These are phyloP conservation scores for Macrobrachium nipponense DNA, from an alignment of 1,140 invertebrate species.

Conservation along the genomic window DNA sequence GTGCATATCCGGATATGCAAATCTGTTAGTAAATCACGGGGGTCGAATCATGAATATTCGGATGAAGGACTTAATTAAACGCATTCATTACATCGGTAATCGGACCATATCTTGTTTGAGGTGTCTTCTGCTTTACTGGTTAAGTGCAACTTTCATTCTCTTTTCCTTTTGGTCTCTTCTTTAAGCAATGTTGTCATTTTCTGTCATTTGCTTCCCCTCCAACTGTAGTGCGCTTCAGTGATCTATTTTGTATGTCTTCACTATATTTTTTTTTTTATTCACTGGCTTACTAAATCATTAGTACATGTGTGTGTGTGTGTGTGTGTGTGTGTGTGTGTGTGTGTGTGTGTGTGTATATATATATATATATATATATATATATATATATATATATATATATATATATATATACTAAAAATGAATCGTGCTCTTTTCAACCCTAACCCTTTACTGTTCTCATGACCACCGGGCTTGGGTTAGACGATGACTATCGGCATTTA, in stretches of 20 bases:
- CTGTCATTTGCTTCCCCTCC: background rate
- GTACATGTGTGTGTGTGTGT: background rate
- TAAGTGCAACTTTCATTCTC: background rate
- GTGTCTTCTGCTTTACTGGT: background rate
- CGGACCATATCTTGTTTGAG: too few relatives aligned
- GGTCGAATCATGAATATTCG: too few relatives aligned
- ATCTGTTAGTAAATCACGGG: too few relatives aligned
- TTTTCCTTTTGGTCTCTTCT: background rate
- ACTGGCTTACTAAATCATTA: background rate
- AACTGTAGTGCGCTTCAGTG: background rate
- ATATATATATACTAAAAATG: background rate
- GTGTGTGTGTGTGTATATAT: background rate
- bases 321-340: constrained; percentile 14
- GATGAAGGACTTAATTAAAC: too few relatives aligned
- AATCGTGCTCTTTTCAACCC: too few relatives aligned
- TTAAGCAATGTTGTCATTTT: background rate
- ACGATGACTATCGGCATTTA: too few relatives aligned
- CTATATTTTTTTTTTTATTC: background rate
- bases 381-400: background rate
- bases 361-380: background rate
- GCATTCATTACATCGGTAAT: too few relatives aligned
- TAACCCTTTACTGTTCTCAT: too few relatives aligned
- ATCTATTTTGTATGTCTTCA: background rate
- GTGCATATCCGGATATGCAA: too few relatives aligned
- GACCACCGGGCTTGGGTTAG: too few relatives aligned